Conservation (phyloP, 2,888 invertebrate genomes). For the Dioctria linearis region DNA sequence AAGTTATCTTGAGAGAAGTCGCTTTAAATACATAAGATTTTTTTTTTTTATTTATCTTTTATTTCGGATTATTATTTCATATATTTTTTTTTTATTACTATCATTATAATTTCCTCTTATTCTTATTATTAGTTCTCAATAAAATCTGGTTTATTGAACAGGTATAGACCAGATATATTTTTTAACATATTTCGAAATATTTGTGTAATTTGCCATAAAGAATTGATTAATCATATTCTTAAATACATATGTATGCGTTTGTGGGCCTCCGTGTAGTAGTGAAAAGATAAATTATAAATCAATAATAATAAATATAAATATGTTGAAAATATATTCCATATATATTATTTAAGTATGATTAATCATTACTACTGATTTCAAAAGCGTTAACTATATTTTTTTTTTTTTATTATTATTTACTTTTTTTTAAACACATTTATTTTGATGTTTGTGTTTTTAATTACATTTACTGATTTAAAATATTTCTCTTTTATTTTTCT, state of each 20-base stretch:
- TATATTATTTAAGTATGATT: constrained; percentile 45
- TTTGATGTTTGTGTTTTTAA: constrained; percentile 10
- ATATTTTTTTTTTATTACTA: constrained; percentile 55
- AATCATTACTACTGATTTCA: constrained; percentile 46
- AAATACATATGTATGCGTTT: constrained; percentile 44
- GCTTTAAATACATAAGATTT: constrained; percentile 49
- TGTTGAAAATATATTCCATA: neutral
- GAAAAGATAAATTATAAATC: neutral
- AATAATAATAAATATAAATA: neutral
- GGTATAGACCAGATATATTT: constrained; percentile 62
- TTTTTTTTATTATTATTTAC: too few relatives aligned
- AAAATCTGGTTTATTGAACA: constrained; percentile 63
- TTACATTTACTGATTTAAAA: constrained; percentile 55
- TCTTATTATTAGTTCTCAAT: constrained; percentile 47
- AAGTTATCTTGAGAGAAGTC: constrained; percentile 47
- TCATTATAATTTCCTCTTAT: too few relatives aligned
- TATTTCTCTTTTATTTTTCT: constrained; percentile 53
- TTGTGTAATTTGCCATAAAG: constrained; percentile 58
- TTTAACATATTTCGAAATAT: constrained; percentile 56
- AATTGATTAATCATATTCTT: constrained; percentile 60
- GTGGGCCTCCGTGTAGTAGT: too few relatives aligned
- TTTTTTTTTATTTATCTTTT: constrained; percentile 6
- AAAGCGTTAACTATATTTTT: constrained; percentile 55
- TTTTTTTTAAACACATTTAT: constrained; percentile 37
- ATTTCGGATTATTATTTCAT: constrained; percentile 46